Evolutionary conservation across 2,113 vertebrate genomes (phyloP), one percentile per base, ranked within the genome.

Genomic region (Plestiodon gilberti): DNA sequence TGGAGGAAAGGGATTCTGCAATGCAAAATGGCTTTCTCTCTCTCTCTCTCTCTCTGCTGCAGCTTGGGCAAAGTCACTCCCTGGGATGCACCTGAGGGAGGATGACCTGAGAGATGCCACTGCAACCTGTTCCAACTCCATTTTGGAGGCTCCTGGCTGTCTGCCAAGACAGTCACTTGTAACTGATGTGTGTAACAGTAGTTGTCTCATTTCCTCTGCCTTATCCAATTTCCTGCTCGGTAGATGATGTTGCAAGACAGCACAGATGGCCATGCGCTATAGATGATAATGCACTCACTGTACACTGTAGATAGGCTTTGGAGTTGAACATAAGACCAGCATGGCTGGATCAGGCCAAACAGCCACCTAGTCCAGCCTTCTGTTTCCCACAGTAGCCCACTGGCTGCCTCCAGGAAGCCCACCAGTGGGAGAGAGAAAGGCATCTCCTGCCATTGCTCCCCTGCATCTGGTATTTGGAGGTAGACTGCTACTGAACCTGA

Each of bases 1-100:
- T 88, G 92, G 95, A 84, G 0, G 28, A 0, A 0, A 4, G 17
- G 0, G 85, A 91, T 61, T 92, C 30, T 17, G 76, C 93, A 3
- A 17, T 5, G 43, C 8, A 8, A 48, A 48, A 48, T 8, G 43
- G 43, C 43, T 8, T 48, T 48, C 43, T 48, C 43, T 48, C 43
- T 48, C 4, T 48, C 43, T 48, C 4, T 48, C 43, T 48, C 43
- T 40, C 18, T 69, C 15, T 14, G 2, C 64, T 28, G 3, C 23
- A 1, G 22, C 20, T 64, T 17, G 6, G 62, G 43, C 33, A 35
- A 52, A 38, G 38, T 52, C 2, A 48, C 14, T 81, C n/a, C 40
- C 77, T 65, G 28, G 1, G 2, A 40, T 57, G 57, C 23, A 5
- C 40, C 40, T 14, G 25, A 62, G n/a, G 22, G 25, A 62, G n/a